phyloP scores from a whole-genome alignment of 2,888 invertebrate species.

The Meghimatium bilineatum region DNA sequence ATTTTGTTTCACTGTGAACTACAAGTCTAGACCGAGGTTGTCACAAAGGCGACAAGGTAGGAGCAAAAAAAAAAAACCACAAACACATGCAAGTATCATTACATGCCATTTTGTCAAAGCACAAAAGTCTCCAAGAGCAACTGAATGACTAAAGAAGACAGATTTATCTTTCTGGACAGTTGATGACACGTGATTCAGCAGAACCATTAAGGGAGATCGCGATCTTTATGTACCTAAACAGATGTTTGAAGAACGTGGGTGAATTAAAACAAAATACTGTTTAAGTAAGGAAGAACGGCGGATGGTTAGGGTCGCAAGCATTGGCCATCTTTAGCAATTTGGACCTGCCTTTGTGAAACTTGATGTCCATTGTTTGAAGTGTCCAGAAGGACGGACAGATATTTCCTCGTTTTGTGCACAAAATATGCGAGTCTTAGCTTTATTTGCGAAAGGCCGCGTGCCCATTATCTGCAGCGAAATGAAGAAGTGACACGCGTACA shows the following conservation, averaged over 20 bases:
- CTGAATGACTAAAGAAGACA: too few relatives aligned
- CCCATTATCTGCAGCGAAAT: slow-evolving; percentile 5
- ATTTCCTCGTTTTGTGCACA: too few relatives aligned
- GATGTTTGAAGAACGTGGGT: slow-evolving; percentile 13
- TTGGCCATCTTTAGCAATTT: slow-evolving; percentile 38
- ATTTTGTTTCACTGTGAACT: too few relatives aligned
- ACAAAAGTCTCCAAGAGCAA: too few relatives aligned
- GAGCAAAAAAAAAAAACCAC: too few relatives aligned
- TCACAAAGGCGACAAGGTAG: too few relatives aligned
- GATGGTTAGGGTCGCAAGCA: slow-evolving; percentile 1
- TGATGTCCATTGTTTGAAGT: background rate
- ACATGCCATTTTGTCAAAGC: too few relatives aligned
- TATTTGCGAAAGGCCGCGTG: background rate
- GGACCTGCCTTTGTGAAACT: background rate
- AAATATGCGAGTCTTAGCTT: slow-evolving; percentile 1
- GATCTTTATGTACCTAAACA: slow-evolving; percentile 22
- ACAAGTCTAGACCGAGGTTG: too few relatives aligned
- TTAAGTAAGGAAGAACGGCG: background rate
- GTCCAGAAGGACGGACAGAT: background rate
- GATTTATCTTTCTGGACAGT: too few relatives aligned
- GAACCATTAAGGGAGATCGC: background rate
- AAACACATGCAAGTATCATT: too few relatives aligned
- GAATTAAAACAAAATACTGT: background rate
- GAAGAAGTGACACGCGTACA: slow-evolving; percentile 29
- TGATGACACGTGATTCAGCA: too few relatives aligned